These are phyloP conservation scores for Drosophila baimaii DNA, from an alignment of 1,140 invertebrate species.

Conservation along the genomic window DNA sequence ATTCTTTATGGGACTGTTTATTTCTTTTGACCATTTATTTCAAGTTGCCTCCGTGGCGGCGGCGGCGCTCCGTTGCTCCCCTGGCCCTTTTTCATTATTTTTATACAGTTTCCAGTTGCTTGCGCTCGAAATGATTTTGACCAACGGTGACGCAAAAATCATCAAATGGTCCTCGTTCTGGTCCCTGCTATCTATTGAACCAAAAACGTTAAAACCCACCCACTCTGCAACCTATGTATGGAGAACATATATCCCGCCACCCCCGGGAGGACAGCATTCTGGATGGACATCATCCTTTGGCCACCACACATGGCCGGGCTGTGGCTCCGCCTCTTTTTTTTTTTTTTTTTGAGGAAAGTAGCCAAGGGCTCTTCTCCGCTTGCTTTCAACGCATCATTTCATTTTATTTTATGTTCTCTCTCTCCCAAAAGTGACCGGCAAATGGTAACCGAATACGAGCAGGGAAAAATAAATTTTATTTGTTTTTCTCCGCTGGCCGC, in stretches of 20 bases:
- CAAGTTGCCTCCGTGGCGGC: slow-evolving; percentile 70
- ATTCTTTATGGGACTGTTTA: slow-evolving; percentile 85
- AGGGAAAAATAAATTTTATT: slow-evolving; percentile 78
- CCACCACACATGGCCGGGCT: slow-evolving; percentile 56
- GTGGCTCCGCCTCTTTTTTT: slow-evolving; percentile 19
- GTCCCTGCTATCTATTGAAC: slow-evolving; percentile 70
- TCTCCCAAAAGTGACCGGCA: slow-evolving; percentile 62
- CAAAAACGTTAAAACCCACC: slow-evolving; percentile 63
- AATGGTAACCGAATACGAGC: slow-evolving; percentile 35
- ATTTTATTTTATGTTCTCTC: slow-evolving; percentile 78
- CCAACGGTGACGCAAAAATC: slow-evolving; percentile 82
- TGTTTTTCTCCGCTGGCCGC: slow-evolving; percentile 67
- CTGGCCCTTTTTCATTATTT: slow-evolving; percentile 72
- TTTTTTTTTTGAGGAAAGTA: slow-evolving; percentile 50
- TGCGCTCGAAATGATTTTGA: slow-evolving; percentile 81
- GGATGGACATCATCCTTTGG: slow-evolving; percentile 32
- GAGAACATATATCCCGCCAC: neutral
- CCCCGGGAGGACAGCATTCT: neutral
- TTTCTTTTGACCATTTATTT: slow-evolving; percentile 84
- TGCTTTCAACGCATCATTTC: slow-evolving; percentile 78
- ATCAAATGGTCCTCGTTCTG: slow-evolving; percentile 64
- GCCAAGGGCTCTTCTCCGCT: slow-evolving; percentile 55
- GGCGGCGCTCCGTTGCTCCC: slow-evolving; percentile 9
- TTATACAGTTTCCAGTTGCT: slow-evolving; percentile 83
- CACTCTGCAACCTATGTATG: slow-evolving; percentile 8